Conservation (phyloP, 2,888 invertebrate genomes). For the Drosophila lutescens region DNA sequence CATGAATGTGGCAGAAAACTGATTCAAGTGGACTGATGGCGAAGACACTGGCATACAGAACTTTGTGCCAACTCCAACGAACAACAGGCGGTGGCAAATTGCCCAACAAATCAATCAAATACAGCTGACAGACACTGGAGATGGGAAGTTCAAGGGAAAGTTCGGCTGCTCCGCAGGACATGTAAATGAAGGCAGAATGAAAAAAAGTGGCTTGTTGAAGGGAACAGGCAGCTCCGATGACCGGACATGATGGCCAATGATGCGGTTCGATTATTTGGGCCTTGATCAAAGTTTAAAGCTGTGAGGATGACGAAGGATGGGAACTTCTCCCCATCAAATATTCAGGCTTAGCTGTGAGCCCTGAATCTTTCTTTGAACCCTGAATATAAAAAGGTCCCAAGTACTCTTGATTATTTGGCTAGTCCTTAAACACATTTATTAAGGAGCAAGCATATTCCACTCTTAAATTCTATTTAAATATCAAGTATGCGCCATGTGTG, state of each 20-base stretch:
- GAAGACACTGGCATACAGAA: constrained; percentile 31
- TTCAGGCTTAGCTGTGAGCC: constrained; percentile 11
- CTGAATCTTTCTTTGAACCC: background rate
- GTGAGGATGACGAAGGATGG: constrained; percentile 1
- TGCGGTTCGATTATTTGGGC: constrained; percentile 39
- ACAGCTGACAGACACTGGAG: constrained; percentile 36
- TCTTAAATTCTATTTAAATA: background rate
- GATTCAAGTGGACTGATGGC: constrained; percentile 31
- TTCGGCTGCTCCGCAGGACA: constrained; percentile 25
- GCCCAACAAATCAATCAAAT: constrained; percentile 50
- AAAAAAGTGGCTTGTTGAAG: constrained; percentile 35
- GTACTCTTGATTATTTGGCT: background rate
- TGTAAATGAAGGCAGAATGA: constrained; percentile 33
- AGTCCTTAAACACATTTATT: background rate
- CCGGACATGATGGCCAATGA: constrained; percentile 32
- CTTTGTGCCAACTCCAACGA: constrained; percentile 30
- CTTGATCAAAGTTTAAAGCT: constrained; percentile 31
- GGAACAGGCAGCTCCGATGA: background rate
- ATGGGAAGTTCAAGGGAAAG: constrained; percentile 4
- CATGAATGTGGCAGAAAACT: constrained; percentile 47
- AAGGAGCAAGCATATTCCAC: background rate
- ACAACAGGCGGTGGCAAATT: constrained; percentile 41
- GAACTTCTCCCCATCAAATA: constrained; percentile 9
- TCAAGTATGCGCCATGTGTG: constrained; percentile 19
- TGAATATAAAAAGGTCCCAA: constrained; percentile 6